Evolutionary conservation across 2,113 vertebrate species (phyloP), one percentile per base, ranked within the genome.

Genomic region (Lophochroa leadbeateri): DNA sequence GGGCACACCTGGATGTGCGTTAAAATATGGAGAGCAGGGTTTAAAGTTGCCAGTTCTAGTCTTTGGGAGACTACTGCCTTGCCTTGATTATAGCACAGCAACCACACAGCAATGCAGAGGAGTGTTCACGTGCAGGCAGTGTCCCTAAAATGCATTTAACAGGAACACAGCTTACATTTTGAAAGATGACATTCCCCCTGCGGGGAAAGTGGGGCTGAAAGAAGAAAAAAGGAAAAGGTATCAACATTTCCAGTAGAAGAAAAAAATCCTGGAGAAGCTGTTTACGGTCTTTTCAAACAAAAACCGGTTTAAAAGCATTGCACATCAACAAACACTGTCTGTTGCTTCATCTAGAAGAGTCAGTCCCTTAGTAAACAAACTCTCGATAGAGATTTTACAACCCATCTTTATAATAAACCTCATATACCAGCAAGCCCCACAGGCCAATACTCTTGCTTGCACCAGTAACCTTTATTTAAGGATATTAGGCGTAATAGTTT

Each of bases 1-100:
- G 24, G n/a, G n/a, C 58, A 53, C 2, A 0, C 4, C 4, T 24
- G 71, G 58, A 24, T 13, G 21, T 1, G 0, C 15, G 2, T 11
- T 24, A 18, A 21, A 50, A 27, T 6, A 23, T 0, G 2, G 58
- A 28, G 44, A 16, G 8, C 6, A 8, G 50, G 41, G 31, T 7
- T 1, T 35, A 76, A 43, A 37, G 33, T 3, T 17, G 13, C 37
- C 13, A 3, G 35, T 14, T 23, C 13, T 19, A 5, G 35, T 23
- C 5, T 19, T 72, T 46, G 0, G 13, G 74, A 52, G n/a, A 11
- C 41, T 15, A 4, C 27, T 31, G 27, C 69, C 47, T 88, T 57
- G 37, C 27, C 76, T 35, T 28, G 46, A 4, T 17, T n/a, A 17
- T 27, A 23, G 23, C 11, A 43, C 27, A 28, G 58, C 20, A 65